phyloP scores from a whole-genome alignment of 2,888 invertebrate genomes.

The Cryptophagus acutangulus region DNA sequence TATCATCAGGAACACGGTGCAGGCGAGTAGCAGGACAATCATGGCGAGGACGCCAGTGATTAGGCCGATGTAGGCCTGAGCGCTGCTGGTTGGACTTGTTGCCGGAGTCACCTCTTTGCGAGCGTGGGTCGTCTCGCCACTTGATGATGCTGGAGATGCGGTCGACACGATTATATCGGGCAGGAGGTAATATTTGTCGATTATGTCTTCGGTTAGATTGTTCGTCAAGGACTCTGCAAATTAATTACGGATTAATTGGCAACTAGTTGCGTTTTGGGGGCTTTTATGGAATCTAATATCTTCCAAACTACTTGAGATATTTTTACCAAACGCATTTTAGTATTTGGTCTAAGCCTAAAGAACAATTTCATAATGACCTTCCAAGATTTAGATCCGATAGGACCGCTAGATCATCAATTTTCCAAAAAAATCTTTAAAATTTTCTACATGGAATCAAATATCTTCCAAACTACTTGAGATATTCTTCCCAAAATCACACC shows the following conservation, averaged over 20 bases:
- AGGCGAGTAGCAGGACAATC: constrained; percentile 59
- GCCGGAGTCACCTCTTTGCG: constrained; percentile 54
- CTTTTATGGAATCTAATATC: too few relatives aligned
- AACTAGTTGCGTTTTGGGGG: constrained; percentile 6
- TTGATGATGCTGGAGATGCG: constrained; percentile 40
- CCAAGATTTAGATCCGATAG: too few relatives aligned
- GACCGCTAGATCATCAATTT: too few relatives aligned
- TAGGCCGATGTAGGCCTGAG: constrained; percentile 57
- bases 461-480: too few relatives aligned
- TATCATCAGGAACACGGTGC: constrained; percentile 61
- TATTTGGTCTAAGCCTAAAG: too few relatives aligned
- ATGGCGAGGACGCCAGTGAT: constrained; percentile 65
- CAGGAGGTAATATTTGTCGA: constrained; percentile 61
- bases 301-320: too few relatives aligned
- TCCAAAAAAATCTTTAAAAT: too few relatives aligned
- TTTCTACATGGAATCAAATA: too few relatives aligned
- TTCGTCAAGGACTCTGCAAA: constrained; percentile 53
- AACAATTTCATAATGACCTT: too few relatives aligned
- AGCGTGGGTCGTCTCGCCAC: constrained; percentile 50
- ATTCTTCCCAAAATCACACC: too few relatives aligned
- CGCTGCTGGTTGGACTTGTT: constrained; percentile 57
- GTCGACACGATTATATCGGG: constrained; percentile 42
- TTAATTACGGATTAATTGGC: too few relatives aligned
- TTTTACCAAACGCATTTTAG: too few relatives aligned
- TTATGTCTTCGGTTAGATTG: constrained; percentile 57